These are phyloP conservation scores for Drosophila birchii DNA, from an alignment of 2,888 invertebrate genomes.

Conservation along the genomic window DNA sequence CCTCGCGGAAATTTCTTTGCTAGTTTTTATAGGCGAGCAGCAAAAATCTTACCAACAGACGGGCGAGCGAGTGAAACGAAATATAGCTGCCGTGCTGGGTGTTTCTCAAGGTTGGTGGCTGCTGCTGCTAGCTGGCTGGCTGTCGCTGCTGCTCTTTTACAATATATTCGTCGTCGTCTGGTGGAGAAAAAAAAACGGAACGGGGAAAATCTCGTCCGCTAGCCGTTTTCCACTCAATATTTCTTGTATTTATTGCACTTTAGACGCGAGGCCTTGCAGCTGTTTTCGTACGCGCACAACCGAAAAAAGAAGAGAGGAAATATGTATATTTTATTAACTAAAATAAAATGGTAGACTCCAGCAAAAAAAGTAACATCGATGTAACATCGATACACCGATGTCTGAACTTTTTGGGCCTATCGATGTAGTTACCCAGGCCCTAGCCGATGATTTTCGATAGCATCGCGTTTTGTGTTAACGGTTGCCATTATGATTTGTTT, in stretches of 20 bases:
- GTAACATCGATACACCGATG: conserved; percentile 15
- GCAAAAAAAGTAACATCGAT: conserved; percentile 48
- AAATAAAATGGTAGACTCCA: conserved; percentile 79
- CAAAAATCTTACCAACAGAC: conserved; percentile 66
- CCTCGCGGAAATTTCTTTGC: conserved; percentile 23
- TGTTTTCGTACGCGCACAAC: conserved; percentile 63
- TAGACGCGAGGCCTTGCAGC: conserved; percentile 45
- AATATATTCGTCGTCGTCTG: conserved; percentile 53
- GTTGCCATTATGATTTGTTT: no score
- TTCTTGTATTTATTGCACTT: conserved; percentile 40
- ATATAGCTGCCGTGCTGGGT: conserved; percentile 72
- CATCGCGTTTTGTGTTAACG: background rate
- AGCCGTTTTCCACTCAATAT: conserved; percentile 39
- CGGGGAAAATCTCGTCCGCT: conserved; percentile 63
- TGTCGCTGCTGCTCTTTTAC: conserved; percentile 55
- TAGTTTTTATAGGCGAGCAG: background rate
- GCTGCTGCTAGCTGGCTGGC: conserved; percentile 11
- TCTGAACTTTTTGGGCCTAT: background rate
- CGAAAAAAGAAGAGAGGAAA: conserved; percentile 71
- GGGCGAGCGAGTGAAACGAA: conserved; percentile 53
- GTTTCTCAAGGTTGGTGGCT: conserved; percentile 74
- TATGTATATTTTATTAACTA: conserved; percentile 77
- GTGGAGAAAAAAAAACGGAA: conserved; percentile 60
- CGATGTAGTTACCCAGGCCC: background rate
- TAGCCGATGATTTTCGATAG: background rate